A percentile compares a stretch with the other conserved stretches of the same genome.
Evolutionary conservation across 2,113 vertebrate genomes (phyloP).

Genomic region (Neotoma lepida): DNA sequence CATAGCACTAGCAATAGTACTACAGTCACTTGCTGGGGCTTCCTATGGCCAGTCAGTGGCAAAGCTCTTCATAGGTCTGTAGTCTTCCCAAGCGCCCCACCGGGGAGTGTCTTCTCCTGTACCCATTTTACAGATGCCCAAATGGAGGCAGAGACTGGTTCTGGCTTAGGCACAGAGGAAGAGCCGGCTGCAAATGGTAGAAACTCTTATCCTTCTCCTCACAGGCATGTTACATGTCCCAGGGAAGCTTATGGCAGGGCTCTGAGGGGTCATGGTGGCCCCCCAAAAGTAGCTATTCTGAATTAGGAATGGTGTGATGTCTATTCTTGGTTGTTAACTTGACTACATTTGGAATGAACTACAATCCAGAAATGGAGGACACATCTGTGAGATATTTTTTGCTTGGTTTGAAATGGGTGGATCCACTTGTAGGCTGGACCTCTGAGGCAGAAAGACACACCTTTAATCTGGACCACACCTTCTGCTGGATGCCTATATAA

Average conservation of each 20-base stretch:
- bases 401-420: background rate
- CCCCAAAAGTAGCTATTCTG: background rate
- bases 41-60: rapidly evolving
- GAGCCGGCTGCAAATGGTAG: background rate
- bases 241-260: background rate
- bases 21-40: background rate
- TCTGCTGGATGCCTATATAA: background rate
- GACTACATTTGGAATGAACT: background rate
- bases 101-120: background rate
- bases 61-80: background rate
- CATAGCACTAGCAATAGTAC: rapidly evolving
- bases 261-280: too few relatives aligned
- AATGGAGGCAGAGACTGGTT: background rate
- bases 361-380: background rate
- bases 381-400: background rate
- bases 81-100: rapidly evolving
- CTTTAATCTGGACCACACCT: background rate
- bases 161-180: background rate
- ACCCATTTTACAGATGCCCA: background rate
- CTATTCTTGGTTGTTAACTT: background rate
- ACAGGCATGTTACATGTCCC: rapidly evolving
- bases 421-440: background rate
- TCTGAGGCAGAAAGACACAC: background rate
- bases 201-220: background rate
- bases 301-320: background rate